Percentiles rank a stretch among this genome's conserved stretches.
Evolutionary conservation across 1,140 invertebrate genomes (phyloP).

Genomic region (Zaprionus lachaisei): DNA sequence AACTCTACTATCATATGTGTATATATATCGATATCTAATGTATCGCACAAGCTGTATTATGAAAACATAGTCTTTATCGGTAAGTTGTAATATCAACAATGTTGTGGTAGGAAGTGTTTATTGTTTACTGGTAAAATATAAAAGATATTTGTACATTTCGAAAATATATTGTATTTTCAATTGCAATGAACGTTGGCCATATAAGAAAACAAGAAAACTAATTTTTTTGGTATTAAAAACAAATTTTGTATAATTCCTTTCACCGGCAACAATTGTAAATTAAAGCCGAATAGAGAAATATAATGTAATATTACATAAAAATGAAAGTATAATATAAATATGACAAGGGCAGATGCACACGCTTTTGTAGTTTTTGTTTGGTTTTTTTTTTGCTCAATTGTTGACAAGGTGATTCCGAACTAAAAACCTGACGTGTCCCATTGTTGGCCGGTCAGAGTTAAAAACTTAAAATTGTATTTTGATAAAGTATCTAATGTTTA

Average conservation of each 20-base stretch:
- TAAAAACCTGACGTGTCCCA: constrained; percentile 5
- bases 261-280: neutral
- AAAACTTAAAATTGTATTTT: neutral
- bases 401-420: neutral
- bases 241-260: neutral
- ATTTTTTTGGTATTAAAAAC: neutral
- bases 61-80: neutral
- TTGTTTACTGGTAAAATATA: neutral
- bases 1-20: neutral
- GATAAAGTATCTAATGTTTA: neutral
- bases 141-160: neutral
- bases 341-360: neutral
- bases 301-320: neutral
- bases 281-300: neutral
- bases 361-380: neutral
- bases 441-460: neutral
- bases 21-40: neutral
- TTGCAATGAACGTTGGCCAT: neutral
- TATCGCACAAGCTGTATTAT: neutral
- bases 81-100: constrained; percentile 12
- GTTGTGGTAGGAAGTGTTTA: neutral
- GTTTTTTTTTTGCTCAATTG: neutral
- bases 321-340: neutral
- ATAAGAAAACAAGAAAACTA: neutral
- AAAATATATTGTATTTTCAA: neutral